These are phyloP conservation scores for Nerophis lumbriciformis DNA, from an alignment of 2,113 vertebrate genomes.

Conservation along the genomic window DNA sequence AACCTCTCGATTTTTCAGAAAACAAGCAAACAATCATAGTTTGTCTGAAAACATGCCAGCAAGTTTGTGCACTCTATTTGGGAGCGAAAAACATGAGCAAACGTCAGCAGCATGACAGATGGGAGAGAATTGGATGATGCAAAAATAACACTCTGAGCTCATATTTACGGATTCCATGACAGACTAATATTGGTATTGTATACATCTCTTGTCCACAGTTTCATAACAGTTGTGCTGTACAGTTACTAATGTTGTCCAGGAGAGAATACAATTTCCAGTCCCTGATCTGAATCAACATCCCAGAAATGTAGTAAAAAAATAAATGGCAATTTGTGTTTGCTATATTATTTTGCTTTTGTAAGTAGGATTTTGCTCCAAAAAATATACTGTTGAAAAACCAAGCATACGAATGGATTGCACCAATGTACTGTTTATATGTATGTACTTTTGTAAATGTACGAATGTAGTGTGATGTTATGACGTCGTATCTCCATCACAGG, in stretches of 20 bases:
- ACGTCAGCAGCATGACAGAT: slow-evolving; percentile 7
- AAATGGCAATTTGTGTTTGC: no score
- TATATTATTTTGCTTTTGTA: no score
- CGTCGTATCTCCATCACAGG: no score
- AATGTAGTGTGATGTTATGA: no score
- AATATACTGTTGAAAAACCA: no score
- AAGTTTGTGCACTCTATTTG: slow-evolving; percentile 5
- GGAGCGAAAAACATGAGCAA: background rate
- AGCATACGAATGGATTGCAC: no score
- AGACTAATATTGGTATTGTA: background rate
- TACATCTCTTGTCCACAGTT: background rate
- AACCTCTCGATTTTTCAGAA: background rate
- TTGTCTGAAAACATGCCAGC: background rate
- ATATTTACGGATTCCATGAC: slow-evolving; percentile 3
- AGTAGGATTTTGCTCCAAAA: no score
- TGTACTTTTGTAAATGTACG: no score
- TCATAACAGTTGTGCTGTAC: background rate
- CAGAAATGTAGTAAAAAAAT: background rate
- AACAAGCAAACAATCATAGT: slow-evolving; percentile 4
- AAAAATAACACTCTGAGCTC: background rate
- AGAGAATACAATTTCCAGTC: background rate
- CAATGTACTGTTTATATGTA: no score
- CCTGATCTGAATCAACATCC: no score
- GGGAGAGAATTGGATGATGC: slow-evolving; percentile 1
- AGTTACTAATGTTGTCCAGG: background rate